These are phyloP conservation scores for Enteromius anoplus DNA, from an alignment of 2,797 vertebrate genomes.

Conservation along the genomic window DNA sequence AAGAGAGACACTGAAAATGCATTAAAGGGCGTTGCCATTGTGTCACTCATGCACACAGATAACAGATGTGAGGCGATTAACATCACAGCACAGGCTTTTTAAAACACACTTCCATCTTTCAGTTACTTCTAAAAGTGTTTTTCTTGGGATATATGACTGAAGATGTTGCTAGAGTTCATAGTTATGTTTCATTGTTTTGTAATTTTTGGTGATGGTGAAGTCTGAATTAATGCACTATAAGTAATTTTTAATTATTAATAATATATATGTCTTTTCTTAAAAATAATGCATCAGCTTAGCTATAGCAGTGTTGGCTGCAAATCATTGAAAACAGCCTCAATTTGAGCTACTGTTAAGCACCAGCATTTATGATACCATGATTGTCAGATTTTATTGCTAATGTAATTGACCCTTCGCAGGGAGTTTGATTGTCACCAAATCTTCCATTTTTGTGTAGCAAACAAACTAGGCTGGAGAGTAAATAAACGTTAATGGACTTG, in stretches of 20 bases:
- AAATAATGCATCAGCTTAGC: background rate
- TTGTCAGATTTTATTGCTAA: background rate
- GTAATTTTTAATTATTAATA: background rate
- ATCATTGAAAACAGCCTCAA: background rate
- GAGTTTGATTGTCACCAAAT: too few species aligned
- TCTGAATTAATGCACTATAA: background rate
- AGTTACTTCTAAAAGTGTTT: background rate
- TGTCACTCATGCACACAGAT: constrained; percentile 20
- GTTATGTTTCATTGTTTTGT: background rate
- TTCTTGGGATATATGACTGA: background rate
- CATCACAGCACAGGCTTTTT: constrained; percentile 11
- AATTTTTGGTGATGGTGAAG: background rate
- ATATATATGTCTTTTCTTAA: background rate
- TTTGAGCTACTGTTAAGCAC: background rate
- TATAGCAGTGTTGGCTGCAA: background rate
- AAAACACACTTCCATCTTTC: constrained; percentile 4
- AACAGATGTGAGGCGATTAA: constrained; percentile 18
- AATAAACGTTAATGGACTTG: too few species aligned
- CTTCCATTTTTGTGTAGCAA: too few species aligned
- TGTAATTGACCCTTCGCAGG: too few species aligned
- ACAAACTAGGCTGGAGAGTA: too few species aligned
- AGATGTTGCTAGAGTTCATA: background rate
- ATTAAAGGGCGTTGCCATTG: constrained; percentile 24
- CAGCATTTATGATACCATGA: background rate
- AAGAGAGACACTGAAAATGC: constrained; percentile 31